These are phyloP conservation scores for Sarcophaga variegata DNA, from an alignment of 2,888 invertebrate species.

Conservation along the genomic window DNA sequence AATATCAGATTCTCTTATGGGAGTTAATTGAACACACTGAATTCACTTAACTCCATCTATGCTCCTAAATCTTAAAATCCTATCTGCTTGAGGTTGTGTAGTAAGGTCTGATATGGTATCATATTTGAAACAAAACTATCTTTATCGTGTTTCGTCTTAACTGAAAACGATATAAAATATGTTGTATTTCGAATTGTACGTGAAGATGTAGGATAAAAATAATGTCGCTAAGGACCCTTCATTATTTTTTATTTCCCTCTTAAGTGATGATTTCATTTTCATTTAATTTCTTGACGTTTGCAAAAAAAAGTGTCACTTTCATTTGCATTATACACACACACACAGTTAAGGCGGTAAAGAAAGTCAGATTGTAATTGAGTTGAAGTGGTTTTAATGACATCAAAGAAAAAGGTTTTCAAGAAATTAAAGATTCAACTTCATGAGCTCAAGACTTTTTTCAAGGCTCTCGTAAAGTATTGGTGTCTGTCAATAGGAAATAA, in stretches of 20 bases:
- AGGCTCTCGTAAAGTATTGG: too few species aligned
- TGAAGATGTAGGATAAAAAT: too few species aligned
- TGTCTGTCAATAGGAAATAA: too few species aligned
- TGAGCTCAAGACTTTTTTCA: too few species aligned
- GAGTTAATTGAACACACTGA: too few species aligned
- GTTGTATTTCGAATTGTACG: too few species aligned
- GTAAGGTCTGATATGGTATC: neutral
- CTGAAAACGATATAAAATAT: neutral
- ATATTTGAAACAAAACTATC: neutral
- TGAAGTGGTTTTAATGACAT: neutral
- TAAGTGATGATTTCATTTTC: neutral
- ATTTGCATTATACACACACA: neutral
- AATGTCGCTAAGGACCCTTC: too few species aligned
- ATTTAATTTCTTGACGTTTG: constrained; percentile 32
- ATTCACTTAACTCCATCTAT: too few species aligned
- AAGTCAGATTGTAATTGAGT: neutral
- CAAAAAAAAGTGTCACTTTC: constrained; percentile 28
- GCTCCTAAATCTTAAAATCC: too few species aligned
- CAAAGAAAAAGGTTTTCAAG: neutral
- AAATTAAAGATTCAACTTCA: too few species aligned
- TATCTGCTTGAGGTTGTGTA: too few species aligned
- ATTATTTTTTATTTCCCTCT: neutral
- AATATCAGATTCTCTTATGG: too few species aligned
- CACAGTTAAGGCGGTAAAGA: neutral
- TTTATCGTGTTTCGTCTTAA: neutral